Base-by-base conservation (phyloP, 2,888 invertebrate genomes). In the Anarsia innoxiella region DNA sequence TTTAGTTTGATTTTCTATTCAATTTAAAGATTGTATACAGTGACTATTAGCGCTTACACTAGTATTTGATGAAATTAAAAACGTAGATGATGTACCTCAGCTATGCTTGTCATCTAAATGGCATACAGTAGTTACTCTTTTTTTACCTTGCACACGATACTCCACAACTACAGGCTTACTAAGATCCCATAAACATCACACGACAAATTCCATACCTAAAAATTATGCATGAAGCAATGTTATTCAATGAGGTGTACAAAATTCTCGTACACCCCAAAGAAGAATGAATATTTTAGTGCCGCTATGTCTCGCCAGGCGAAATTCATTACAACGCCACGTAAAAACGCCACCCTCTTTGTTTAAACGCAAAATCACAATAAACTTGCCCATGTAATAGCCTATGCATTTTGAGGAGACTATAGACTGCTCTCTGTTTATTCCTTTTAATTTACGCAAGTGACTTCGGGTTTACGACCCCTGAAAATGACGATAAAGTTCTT, bases 341-440 rank as follows among this genome's bases (percentile, higher is more conserved):
- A 79, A 78, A 79, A 77, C 50, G 53, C 62, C 54, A 50, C 76
- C 68, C 70, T 70, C 70, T 75, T 80, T 77, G 76, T 80, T 80
- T 82, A 79, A 83, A 73, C 74, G 66, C 66, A 73, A 77, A 80
- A 80, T 77, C 76, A 79, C 80, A 76, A 79, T 83, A 82, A 82
- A 80, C 68, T 73, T 67, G 53, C 55, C 67, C 65, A 46, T 70
- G 69, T 78, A 77, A 80, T 73, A 64, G 72, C 53, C 69, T 70
- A 73, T 78, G 73, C 72, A 78, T 76, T 73, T 77, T 73, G 61
- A 65, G 65, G 50, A 66, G 67, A 54, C 49, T 46, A 50, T 49
- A 44, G 37, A 37, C 41, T n/a, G n/a, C n/a, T n/a, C 52, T 60
- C 58, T 59, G 55, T 64, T 66, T 66, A 63, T 60, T 55, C 52